Percentiles rank a stretch among this genome's conserved stretches.
phyloP scores from a whole-genome alignment of 1,140 invertebrate species.

The Protaetia brevitarsis region DNA sequence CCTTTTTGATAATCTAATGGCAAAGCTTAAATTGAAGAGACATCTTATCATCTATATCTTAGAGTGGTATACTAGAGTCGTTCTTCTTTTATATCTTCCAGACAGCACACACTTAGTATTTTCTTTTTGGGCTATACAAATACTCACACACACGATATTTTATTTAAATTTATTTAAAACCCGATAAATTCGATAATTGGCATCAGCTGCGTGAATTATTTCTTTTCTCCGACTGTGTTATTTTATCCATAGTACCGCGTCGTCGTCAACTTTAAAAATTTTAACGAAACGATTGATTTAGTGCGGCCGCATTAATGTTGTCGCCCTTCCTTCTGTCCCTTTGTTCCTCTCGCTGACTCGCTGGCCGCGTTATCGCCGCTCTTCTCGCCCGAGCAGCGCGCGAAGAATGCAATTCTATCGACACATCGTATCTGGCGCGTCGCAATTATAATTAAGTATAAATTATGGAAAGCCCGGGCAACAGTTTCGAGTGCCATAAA shows the following conservation, averaged over 20 bases:
- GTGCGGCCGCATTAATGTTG: background rate
- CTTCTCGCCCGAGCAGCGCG: background rate
- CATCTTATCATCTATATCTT: too few relatives aligned
- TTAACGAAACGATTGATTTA: constrained; percentile 17
- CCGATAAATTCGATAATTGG: too few relatives aligned
- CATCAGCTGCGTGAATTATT: too few relatives aligned
- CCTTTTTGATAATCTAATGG: too few relatives aligned
- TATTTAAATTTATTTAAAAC: too few relatives aligned
- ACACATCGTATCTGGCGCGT: background rate
- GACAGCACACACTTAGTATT: too few relatives aligned
- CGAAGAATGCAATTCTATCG: constrained; percentile 7
- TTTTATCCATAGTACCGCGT: background rate
- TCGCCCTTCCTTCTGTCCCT: background rate
- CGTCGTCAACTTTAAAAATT: constrained; percentile 1
- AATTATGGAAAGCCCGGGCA: constrained; percentile 5
- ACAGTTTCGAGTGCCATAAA: background rate
- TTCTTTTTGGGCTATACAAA: too few relatives aligned
- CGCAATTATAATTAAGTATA: constrained; percentile 18
- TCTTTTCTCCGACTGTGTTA: too few relatives aligned
- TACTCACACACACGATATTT: too few relatives aligned
- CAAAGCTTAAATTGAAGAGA: too few relatives aligned
- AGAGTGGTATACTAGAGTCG: too few relatives aligned
- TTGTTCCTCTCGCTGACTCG: background rate
- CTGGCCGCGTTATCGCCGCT: background rate
- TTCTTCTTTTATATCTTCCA: too few relatives aligned